Base-by-base conservation (phyloP, 2,113 vertebrate species). In the Ascaphus truei region DNA sequence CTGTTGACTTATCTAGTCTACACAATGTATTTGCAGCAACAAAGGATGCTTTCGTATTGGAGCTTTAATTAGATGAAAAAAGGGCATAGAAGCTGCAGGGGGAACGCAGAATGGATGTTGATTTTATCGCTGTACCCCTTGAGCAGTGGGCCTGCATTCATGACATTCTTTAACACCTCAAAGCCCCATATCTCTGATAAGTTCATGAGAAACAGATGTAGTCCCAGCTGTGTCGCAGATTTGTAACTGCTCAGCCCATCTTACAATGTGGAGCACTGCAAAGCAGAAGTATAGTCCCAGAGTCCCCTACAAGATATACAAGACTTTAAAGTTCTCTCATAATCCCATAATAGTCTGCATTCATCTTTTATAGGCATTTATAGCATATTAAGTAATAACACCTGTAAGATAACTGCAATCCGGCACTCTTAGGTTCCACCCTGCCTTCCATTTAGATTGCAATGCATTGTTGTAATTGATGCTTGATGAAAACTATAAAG, bases 181-280 rank as follows among this genome's bases (percentile, higher is more conserved):
- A 39, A 71, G 43, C 31, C 16, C 20, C n/a, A 52, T 71, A 61
- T 51, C 23, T 39, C 47, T 71, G 57, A 39, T 33, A 61, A 58
- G 56, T 71, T 60, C 67, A 71, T 39, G 67, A 71, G 50, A 61
- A 71, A 71, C 67, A 71, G 67, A 71, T 71, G 67, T 71, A 47
- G 27, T 47, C 13, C n/a, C 27, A 18, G 39, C 16, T 33, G 53
- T 20, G 13, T 43, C 13, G 16, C 27, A 18, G 39, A 29, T 33
- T 66, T 20, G 13, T 43, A 50, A 30, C 50, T 43, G 23, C 2
- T 12, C 2, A 26, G 47, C 8, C 47, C 13, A 36, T 45, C 12
- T 47, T 57, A 57, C 39, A 65, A 41, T 65, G 11, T 52, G 39
- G 33, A 57, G 33, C 31, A 33, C 5, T 33, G 31, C 5, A 33